Evolutionary conservation across 2,888 invertebrate species (phyloP).

Genomic region (Tachina fera): DNA sequence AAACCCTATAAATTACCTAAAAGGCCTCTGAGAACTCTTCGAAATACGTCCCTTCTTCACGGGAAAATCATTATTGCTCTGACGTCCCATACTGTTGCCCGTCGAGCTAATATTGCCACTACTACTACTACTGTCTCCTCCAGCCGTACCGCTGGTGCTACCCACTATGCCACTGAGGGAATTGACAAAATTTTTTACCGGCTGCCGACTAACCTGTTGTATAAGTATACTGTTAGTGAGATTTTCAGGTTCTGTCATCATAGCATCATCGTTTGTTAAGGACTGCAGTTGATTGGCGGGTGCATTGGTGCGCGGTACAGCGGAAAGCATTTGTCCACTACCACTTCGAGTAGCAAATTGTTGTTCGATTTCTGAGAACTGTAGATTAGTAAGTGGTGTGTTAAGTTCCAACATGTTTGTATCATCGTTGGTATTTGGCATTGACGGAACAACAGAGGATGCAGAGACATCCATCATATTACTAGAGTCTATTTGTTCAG

Average conservation of each 20-base stretch:
- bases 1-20: conserved; percentile 74
- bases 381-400: conserved; percentile 77
- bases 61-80: conserved; percentile 73
- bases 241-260: conserved; percentile 65
- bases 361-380: conserved; percentile 78
- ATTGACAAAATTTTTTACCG: conserved; percentile 68
- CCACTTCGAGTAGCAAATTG: conserved; percentile 75
- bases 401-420: conserved; percentile 82
- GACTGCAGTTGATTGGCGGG: conserved; percentile 40
- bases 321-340: conserved; percentile 49
- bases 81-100: conserved; percentile 46
- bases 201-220: conserved; percentile 66
- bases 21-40: conserved; percentile 79
- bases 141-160: neutral
- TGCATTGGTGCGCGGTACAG: conserved; percentile 54
- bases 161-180: conserved; percentile 40
- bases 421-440: conserved; percentile 75
- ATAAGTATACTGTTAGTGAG: conserved; percentile 44
- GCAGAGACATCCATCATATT: conserved; percentile 79
- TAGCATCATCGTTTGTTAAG: conserved; percentile 59
- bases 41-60: conserved; percentile 82
- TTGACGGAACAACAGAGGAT: conserved; percentile 65
- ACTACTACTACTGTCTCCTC: conserved; percentile 24
- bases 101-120: conserved; percentile 34
- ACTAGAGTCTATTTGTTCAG: conserved; percentile 78